Conservation (phyloP, 53 echinoderm and acorn worm species). For the Glandiceps talaboti region DNA sequence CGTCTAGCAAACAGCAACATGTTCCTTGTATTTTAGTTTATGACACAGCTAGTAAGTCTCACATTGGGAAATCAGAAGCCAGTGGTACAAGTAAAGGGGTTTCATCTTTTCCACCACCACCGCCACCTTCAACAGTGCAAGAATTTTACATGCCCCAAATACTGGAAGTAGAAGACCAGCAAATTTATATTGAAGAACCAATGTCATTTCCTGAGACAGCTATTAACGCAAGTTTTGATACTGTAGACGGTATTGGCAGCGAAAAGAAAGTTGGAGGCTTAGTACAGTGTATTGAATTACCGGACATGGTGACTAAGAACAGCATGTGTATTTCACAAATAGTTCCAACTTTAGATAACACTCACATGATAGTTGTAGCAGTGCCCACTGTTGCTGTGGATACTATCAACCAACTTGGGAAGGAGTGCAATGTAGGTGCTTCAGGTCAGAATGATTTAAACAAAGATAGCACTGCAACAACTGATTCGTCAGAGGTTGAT, state of each 20-base stretch:
- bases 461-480: conserved; percentile 33
- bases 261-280: background rate
- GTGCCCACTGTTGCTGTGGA: conserved; percentile 33
- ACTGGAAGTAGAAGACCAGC: conserved; percentile 61
- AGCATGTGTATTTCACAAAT: conserved; percentile 33
- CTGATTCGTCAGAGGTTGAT: conserved; percentile 32
- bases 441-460: conserved; percentile 64
- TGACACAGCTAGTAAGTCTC: background rate
- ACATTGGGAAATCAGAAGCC: too few relatives aligned
- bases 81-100: background rate
- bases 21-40: background rate
- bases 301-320: conserved; percentile 28
- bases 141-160: conserved; percentile 60
- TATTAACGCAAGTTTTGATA: background rate
- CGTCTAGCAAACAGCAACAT: background rate
- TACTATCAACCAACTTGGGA: conserved; percentile 2
- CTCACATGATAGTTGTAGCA: conserved; percentile 48
- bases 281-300: conserved; percentile 56
- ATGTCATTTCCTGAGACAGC: background rate
- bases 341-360: conserved; percentile 39
- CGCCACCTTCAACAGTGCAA: conserved; percentile 15
- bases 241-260: background rate
- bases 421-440: conserved; percentile 38
- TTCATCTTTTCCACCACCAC: conserved; percentile 12
- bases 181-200: conserved; percentile 31